Base-by-base conservation (phyloP, 2,797 vertebrate species). In the Erithacus rubecula region DNA sequence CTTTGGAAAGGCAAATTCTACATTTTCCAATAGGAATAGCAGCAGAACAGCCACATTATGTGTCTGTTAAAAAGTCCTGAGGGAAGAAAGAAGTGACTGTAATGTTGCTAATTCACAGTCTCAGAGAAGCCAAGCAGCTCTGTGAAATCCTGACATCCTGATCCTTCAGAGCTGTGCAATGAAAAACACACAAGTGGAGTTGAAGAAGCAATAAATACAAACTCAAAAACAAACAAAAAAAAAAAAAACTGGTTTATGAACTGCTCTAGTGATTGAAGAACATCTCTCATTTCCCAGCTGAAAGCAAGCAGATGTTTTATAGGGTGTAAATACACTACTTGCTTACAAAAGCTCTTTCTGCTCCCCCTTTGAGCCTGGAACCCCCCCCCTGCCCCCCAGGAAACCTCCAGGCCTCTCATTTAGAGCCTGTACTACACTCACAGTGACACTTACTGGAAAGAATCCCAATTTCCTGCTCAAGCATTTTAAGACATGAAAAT, bases 1-100 rank as follows among this genome's bases (percentile, higher is more conserved):
- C 75, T 89, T 85, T 81, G 86, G 63, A 67, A 96, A 96, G 77
- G 59, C 74, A 94, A 88, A 94, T 69, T 83, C 83, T 88, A 37
- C 63, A 34, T 63, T 92, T 88, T 52, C 77, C 79, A 56, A 69
- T 6, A 82, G 69, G 67, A 87, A 87, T 1, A 77, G 64, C 72
- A 92, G 71, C 84, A 91, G 47, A 89, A 80, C 59, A 84, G 87
- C 63, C 29, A 2, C 44, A 19, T 53, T 67, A 67, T 0, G 1
- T 1, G 27, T 18, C n/a, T 67, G 78, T 80, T 41, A 6, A 83
- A 59, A 63, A 80, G 60, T 51, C 76, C 85, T 56, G 68, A 83
- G 71, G 79, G 79, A 67, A 91, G 53, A 74, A 56, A 80, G 60
- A 80, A 77, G 60, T 59, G 51, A 52, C 29, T 52, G 51, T 30